A percentile compares a stretch with the other conserved stretches of the same genome.
Evolutionary conservation across 2,888 invertebrate genomes (phyloP).

Genomic region (Polyommatus iphigenia): DNA sequence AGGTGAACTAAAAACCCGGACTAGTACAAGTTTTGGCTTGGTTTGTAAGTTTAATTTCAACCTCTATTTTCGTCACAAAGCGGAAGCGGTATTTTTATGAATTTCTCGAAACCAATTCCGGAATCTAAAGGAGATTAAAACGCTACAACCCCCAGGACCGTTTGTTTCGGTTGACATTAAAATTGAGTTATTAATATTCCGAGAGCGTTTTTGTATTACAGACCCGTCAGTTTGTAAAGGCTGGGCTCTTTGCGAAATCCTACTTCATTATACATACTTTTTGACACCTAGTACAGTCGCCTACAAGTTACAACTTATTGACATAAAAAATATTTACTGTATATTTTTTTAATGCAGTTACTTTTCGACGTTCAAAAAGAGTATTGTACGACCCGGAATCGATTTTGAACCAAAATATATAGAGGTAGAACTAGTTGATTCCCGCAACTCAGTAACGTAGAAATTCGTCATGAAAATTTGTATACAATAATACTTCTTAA

Average conservation of each 20-base stretch:
- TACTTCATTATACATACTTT: neutral
- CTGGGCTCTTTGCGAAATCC: neutral
- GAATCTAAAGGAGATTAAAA: conserved; percentile 12
- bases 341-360: too few relatives aligned
- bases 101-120: neutral
- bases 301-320: neutral
- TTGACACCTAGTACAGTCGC: neutral
- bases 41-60: neutral
- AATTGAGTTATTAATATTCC: conserved; percentile 25
- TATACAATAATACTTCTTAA: too few relatives aligned
- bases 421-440: too few relatives aligned
- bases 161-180: conserved; percentile 10
- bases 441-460: too few relatives aligned
- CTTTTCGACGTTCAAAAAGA: too few relatives aligned
- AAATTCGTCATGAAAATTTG: too few relatives aligned
- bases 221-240: conserved; percentile 11
- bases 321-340: too few relatives aligned
- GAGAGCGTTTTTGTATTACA: conserved; percentile 13
- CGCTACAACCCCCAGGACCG: neutral
- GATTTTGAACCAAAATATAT: too few relatives aligned
- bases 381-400: too few relatives aligned
- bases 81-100: neutral
- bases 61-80: neutral
- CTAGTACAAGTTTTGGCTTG: too few relatives aligned
- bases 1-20: too few relatives aligned